A percentile compares a stretch with the other conserved stretches of the same genome.
These are phyloP conservation scores for Anser cygnoides DNA, from an alignment of 2,113 vertebrate genomes.

Conservation along the genomic window DNA sequence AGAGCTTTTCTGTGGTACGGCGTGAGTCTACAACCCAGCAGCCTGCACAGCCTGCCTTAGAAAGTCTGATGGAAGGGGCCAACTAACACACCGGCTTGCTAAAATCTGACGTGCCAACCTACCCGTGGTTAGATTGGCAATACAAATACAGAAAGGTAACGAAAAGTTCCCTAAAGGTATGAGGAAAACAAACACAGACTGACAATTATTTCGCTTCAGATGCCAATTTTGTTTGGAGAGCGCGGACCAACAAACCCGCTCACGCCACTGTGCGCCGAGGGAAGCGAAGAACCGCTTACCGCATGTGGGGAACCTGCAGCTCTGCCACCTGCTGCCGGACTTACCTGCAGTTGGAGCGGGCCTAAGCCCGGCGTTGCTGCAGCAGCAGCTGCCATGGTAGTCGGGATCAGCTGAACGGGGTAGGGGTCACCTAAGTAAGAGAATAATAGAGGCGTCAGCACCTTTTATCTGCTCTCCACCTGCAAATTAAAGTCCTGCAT, in stretches of 20 bases:
- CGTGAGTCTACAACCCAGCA: background rate
- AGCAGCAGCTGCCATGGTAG: slow-evolving; percentile 96
- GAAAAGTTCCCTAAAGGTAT: background rate
- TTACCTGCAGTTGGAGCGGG: slow-evolving; percentile 97
- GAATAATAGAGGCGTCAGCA: slow-evolving; percentile 82
- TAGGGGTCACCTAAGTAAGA: slow-evolving; percentile 94
- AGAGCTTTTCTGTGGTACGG: background rate
- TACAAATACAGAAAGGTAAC: rapidly evolving
- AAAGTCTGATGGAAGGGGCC: background rate
- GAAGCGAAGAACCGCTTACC: slow-evolving; percentile 56
- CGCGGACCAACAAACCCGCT: background rate
- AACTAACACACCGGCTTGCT: rapidly evolving
- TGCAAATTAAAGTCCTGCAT: slow-evolving; percentile 85
- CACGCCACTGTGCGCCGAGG: background rate
- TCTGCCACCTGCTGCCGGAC: slow-evolving; percentile 55
- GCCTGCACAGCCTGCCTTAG: background rate
- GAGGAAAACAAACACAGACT: background rate
- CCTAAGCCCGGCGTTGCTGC: slow-evolving; percentile 93
- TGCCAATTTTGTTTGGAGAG: rapidly evolving
- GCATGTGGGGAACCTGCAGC: slow-evolving; percentile 72
- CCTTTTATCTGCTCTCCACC: slow-evolving; percentile 85
- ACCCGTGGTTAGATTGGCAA: background rate
- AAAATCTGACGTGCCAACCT: background rate
- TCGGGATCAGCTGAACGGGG: slow-evolving; percentile 98
- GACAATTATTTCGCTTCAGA: background rate